These are phyloP conservation scores for Tetraodon nigroviridis DNA, from an alignment of 2,113 vertebrate species.

Conservation along the genomic window DNA sequence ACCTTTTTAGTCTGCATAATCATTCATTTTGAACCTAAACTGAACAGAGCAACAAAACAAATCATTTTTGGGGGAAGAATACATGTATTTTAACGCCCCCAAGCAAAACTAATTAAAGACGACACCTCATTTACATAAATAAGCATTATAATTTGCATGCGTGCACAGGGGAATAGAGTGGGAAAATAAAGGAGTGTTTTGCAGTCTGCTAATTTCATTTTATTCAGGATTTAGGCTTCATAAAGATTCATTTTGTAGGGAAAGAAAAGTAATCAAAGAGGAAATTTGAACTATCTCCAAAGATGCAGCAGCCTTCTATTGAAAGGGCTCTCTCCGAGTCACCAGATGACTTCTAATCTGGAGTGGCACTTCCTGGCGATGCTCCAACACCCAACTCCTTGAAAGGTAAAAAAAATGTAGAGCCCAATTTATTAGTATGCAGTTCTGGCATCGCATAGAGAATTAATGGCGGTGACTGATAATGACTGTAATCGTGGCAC, in stretches of 20 bases:
- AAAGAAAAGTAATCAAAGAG: conserved; percentile 78
- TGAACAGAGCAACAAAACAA: conserved; percentile 81
- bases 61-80: conserved; percentile 81
- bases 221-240: conserved; percentile 82
- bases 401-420: conserved; percentile 78
- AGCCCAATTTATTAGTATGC: conserved; percentile 83
- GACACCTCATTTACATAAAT: conserved; percentile 84
- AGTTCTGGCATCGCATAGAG: conserved; percentile 76
- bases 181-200: conserved; percentile 83
- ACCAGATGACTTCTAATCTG: conserved; percentile 78
- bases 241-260: conserved; percentile 81
- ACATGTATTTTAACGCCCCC: conserved; percentile 85
- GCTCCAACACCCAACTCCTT: conserved; percentile 77
- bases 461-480: conserved; percentile 83
- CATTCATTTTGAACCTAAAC: conserved; percentile 80
- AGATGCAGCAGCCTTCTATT: conserved; percentile 77
- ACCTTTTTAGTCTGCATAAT: conserved; percentile 77
- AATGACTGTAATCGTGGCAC: conserved; percentile 83
- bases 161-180: conserved; percentile 76
- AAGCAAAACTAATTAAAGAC: conserved; percentile 85
- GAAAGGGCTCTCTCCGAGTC: conserved; percentile 74
- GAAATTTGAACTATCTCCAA: conserved; percentile 80
- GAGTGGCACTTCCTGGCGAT: conserved; percentile 75
- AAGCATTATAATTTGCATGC: conserved; percentile 84
- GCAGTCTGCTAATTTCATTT: conserved; percentile 84